Conservation (phyloP, 2,797 vertebrate genomes). For the Micromesistius poutassou region DNA sequence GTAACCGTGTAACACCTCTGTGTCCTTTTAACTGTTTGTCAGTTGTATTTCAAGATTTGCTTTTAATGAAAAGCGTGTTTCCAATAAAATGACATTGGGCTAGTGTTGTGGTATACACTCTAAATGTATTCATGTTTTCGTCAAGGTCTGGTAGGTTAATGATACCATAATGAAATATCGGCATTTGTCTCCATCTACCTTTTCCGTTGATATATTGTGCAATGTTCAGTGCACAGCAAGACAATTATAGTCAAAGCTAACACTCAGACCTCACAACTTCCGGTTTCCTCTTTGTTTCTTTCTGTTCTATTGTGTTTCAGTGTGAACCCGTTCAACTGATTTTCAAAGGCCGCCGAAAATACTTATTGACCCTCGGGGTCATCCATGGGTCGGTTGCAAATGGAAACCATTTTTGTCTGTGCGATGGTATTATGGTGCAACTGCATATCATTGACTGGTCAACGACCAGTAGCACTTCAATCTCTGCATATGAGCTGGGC, state of each 20-base stretch:
- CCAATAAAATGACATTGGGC: neutral
- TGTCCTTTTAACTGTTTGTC: neutral
- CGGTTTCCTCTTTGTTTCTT: neutral
- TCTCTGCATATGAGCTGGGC: too few species aligned
- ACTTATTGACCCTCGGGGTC: too few species aligned
- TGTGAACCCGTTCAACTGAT: neutral
- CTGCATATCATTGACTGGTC: too few species aligned
- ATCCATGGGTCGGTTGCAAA: too few species aligned
- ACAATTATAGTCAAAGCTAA: neutral
- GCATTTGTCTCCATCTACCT: neutral
- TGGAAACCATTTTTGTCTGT: neutral
- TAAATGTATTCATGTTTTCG: neutral
- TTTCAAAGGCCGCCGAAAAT: neutral
- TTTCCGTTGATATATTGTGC: neutral
- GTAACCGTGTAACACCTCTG: neutral
- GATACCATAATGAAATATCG: neutral
- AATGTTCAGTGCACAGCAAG: neutral
- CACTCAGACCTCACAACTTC: neutral
- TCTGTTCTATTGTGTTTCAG: neutral
- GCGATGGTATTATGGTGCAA: too few species aligned
- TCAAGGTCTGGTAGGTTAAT: neutral
- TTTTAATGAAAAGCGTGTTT: conserved; percentile 12
- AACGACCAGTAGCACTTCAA: too few species aligned
- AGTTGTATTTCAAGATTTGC: conserved; percentile 5
- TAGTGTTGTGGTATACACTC: conserved; percentile 1